Evolutionary conservation across 2,797 vertebrate species (phyloP).

Genomic region (Lepus oiostolus): DNA sequence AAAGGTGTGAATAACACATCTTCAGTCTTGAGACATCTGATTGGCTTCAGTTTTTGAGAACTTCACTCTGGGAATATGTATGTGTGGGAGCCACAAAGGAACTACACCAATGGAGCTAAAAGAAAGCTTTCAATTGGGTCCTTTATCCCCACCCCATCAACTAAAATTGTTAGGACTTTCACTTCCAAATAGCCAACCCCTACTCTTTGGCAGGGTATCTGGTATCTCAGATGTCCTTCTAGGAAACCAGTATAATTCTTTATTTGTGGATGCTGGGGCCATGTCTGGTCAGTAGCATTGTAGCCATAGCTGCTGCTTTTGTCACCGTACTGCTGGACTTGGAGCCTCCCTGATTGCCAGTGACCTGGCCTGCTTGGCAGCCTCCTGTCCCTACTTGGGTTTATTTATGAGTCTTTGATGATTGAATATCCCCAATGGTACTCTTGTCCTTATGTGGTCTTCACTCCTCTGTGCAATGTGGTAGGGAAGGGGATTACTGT

Average conservation of each 20-base stretch:
- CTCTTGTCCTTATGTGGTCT: neutral
- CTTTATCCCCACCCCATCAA: no score
- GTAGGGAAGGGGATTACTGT: no score
- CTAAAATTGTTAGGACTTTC: neutral
- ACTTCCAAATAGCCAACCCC: neutral
- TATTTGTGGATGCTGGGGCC: neutral
- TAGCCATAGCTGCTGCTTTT: neutral
- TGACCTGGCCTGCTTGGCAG: neutral
- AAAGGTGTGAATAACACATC: neutral
- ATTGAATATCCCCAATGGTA: rapidly evolving
- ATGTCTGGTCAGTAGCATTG: neutral
- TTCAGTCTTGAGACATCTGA: neutral
- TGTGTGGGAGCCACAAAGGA: neutral
- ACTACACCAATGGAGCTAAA: neutral
- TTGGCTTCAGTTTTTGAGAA: neutral
- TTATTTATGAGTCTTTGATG: neutral
- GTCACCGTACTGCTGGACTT: neutral
- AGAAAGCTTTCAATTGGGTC: neutral
- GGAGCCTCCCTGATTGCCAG: neutral
- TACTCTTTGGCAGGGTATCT: neutral
- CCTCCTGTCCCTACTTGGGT: neutral
- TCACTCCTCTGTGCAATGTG: neutral
- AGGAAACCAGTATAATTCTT: neutral
- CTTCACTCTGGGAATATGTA: neutral
- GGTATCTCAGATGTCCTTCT: neutral